phyloP scores from a whole-genome alignment of 2,888 invertebrate genomes.

The Herminia tarsipennalis region DNA sequence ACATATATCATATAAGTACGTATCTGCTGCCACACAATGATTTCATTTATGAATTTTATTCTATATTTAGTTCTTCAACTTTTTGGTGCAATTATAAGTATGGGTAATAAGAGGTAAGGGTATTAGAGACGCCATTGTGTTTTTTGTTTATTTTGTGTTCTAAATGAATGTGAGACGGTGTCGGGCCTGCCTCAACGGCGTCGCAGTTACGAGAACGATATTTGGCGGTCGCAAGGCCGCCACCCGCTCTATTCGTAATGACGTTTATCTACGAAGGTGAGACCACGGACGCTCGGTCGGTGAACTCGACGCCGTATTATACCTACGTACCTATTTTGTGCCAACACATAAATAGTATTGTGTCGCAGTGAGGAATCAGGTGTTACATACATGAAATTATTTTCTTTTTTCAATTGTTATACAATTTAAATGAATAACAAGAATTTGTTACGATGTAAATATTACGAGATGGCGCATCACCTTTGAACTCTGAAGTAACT shows the following conservation, averaged over 20 bases:
- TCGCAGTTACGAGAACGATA: slow-evolving; percentile 51
- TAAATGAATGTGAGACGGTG: slow-evolving; percentile 13
- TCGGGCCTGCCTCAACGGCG: slow-evolving; percentile 63
- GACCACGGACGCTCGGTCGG: slow-evolving; percentile 75
- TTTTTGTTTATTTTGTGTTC: no score
- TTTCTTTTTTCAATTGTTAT: slow-evolving; percentile 29
- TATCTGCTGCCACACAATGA: no score
- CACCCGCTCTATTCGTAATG: slow-evolving; percentile 64
- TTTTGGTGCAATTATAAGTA: no score
- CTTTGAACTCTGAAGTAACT: no score
- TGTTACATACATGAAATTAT: slow-evolving; percentile 30
- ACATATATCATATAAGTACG: no score
- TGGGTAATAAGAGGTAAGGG: no score
- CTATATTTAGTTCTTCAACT: no score
- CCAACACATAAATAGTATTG: slow-evolving; percentile 53
- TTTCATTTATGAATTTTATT: no score
- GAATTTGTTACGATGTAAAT: neutral
- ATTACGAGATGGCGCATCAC: neutral
- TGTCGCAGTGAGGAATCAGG: slow-evolving; percentile 56
- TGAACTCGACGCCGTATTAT: slow-evolving; percentile 69
- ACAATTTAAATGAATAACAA: slow-evolving; percentile 17
- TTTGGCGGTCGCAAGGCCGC: slow-evolving; percentile 47
- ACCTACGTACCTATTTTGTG: slow-evolving; percentile 66
- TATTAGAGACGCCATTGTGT: no score
- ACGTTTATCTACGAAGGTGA: slow-evolving; percentile 83